These are phyloP conservation scores for Lepidothrix coronata DNA, from an alignment of 2,113 vertebrate genomes.

Conservation along the genomic window DNA sequence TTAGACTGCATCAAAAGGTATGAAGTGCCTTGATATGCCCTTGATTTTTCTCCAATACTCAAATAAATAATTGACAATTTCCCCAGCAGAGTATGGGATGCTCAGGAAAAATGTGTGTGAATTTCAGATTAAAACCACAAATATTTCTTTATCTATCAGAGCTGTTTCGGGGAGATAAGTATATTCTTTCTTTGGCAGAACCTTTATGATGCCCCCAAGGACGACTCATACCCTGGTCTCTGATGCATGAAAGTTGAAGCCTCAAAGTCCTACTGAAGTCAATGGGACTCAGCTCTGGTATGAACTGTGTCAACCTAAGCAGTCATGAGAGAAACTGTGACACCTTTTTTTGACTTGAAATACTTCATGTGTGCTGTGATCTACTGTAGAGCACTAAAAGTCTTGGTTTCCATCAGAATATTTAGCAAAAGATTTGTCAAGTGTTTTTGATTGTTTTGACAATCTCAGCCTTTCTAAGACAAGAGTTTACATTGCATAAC, in stretches of 20 bases:
- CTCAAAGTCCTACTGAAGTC: constrained; percentile 2
- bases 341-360: not conserved
- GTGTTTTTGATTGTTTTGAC: not conserved
- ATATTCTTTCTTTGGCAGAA: not conserved
- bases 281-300: not conserved
- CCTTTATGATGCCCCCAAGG: not conserved
- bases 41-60: constrained; percentile 16
- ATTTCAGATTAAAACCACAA: constrained; percentile 11
- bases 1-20: not conserved
- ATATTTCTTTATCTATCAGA: constrained; percentile 11
- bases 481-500: not conserved
- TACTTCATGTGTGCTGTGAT: not conserved
- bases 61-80: constrained; percentile 33
- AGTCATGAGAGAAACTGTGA: not conserved
- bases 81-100: not conserved
- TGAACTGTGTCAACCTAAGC: not conserved
- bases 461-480: not conserved
- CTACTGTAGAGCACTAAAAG: not conserved
- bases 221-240: not conserved
- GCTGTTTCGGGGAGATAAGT: not conserved
- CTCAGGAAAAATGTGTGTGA: not conserved
- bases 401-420: not conserved
- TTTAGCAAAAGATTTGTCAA: not conserved
- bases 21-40: not conserved
- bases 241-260: not conserved